A percentile compares a stretch with the other conserved stretches of the same genome.
Evolutionary conservation across 1,140 invertebrate genomes (phyloP).

Genomic region (Atopsyche davidsoni): DNA sequence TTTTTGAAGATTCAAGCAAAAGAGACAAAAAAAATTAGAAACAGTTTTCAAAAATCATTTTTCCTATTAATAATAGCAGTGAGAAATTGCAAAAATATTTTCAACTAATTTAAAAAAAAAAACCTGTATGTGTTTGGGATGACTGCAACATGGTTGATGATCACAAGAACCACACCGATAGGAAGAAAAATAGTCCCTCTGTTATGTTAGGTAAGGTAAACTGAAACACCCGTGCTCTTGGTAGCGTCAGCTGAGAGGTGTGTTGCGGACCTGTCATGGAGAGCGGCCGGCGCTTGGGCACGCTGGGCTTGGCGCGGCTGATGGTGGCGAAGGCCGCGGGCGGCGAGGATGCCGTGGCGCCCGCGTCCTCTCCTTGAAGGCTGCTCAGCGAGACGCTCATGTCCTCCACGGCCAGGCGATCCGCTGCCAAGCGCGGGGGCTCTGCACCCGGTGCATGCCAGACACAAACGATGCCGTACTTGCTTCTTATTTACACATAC

Average conservation of each 20-base stretch:
- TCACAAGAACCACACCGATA: too few relatives aligned
- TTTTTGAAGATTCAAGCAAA: too few relatives aligned
- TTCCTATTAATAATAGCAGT: too few relatives aligned
- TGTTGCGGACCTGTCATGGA: slow-evolving; percentile 45
- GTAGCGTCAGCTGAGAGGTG: neutral
- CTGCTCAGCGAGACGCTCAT: slow-evolving; percentile 39
- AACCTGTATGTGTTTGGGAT: too few relatives aligned
- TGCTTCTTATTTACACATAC: too few relatives aligned
- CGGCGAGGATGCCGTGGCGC: slow-evolving; percentile 17
- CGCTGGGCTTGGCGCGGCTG: slow-evolving; percentile 41
- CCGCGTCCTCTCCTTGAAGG: slow-evolving; percentile 22
- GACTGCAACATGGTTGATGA: too few relatives aligned
- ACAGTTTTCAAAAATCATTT: too few relatives aligned
- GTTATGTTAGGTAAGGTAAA: neutral
- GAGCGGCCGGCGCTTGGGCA: slow-evolving; percentile 50
- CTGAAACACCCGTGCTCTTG: slow-evolving; percentile 1
- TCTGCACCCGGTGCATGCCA: neutral
- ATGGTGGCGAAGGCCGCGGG: slow-evolving; percentile 41
- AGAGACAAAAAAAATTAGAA: too few relatives aligned
- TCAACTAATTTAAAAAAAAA: too few relatives aligned
- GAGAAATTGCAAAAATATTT: too few relatives aligned
- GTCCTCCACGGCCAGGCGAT: slow-evolving; percentile 6
- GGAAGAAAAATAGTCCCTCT: too few relatives aligned
- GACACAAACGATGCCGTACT: too few relatives aligned
- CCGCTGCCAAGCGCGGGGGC: neutral